Evolutionary conservation across 2,888 invertebrate species (phyloP).

Genomic region (Acrobeloides nanus): DNA sequence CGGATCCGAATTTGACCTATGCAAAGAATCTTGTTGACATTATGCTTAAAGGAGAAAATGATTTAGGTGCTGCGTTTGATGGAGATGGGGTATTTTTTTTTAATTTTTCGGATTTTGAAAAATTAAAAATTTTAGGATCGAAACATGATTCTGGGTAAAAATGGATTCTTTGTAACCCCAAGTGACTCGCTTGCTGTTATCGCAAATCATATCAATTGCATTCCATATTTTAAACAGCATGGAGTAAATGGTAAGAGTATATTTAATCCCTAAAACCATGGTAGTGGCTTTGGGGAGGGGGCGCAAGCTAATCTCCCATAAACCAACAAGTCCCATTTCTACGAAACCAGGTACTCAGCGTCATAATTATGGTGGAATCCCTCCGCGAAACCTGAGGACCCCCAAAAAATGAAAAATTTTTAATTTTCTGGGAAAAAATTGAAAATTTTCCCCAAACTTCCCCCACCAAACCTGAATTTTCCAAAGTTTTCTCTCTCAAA

Average conservation of each 20-base stretch:
- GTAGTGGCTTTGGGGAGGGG: no score
- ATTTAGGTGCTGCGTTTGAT: constrained; percentile 92
- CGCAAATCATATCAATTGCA: constrained; percentile 77
- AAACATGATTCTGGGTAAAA: constrained; percentile 91
- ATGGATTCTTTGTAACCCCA: constrained; percentile 94
- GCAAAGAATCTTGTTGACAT: constrained; percentile 71
- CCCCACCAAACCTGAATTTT: no score
- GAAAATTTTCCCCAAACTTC: no score
- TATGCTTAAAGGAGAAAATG: constrained; percentile 63
- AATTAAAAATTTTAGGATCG: constrained; percentile 65
- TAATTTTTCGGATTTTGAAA: background rate
- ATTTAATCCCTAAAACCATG: no score
- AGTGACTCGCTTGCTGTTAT: constrained; percentile 91
- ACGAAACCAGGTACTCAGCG: no score
- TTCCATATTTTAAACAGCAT: constrained; percentile 83
- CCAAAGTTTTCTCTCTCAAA: no score
- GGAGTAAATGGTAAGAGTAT: constrained; percentile 67
- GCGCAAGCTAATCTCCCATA: no score
- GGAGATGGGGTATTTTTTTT: constrained; percentile 72
- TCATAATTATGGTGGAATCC: no score
- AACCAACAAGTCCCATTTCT: no score
- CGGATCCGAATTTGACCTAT: constrained; percentile 92
- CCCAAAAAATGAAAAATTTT: no score
- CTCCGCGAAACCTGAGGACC: no score
- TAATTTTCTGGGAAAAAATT: no score